A percentile compares a stretch with the other conserved stretches of the same genome.
These are phyloP conservation scores for Cairina moschata DNA, from an alignment of 2,113 vertebrate species.

Conservation along the genomic window DNA sequence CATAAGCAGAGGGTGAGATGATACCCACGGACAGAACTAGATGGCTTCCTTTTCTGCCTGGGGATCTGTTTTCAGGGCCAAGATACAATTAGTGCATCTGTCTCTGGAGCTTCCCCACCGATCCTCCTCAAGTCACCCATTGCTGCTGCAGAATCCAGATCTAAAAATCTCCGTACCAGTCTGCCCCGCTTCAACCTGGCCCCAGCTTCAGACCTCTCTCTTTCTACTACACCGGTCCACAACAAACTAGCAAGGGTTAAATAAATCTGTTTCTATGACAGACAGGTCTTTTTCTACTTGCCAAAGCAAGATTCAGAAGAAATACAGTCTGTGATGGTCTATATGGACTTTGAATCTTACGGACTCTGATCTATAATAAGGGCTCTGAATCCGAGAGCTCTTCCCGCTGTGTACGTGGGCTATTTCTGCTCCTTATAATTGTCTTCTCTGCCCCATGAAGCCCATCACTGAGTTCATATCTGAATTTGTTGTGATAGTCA, in stretches of 20 bases:
- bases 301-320: background rate
- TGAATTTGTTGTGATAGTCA: background rate
- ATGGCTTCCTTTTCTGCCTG: background rate
- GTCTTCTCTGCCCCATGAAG: background rate
- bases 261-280: background rate
- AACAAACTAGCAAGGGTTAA: background rate
- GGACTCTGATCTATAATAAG: constrained; percentile 24
- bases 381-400: background rate
- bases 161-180: background rate
- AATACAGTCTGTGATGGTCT: background rate
- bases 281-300: background rate
- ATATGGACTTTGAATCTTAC: background rate
- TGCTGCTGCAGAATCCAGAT: background rate
- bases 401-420: background rate
- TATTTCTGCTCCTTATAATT: constrained; percentile 31
- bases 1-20: background rate
- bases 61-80: background rate
- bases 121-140: background rate
- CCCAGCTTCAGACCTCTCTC: background rate
- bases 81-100: background rate
- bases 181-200: background rate
- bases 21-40: background rate
- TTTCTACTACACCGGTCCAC: background rate
- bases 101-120: background rate
- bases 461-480: background rate